These are phyloP conservation scores for Microctonus aethiopoides DNA, from an alignment of 2,888 invertebrate genomes.

Conservation along the genomic window DNA sequence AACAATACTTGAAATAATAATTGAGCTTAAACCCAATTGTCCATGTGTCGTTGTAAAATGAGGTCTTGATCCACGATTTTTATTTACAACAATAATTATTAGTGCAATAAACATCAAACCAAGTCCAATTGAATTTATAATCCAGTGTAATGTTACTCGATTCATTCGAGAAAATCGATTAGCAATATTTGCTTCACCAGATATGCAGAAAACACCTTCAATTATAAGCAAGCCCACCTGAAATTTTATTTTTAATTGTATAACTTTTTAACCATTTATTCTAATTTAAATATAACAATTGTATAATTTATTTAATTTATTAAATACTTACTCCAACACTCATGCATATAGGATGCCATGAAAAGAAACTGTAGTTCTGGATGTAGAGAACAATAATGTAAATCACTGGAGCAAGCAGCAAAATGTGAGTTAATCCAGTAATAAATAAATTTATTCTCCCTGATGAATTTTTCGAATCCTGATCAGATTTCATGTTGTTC, in stretches of 20 bases:
- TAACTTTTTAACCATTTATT: not conserved
- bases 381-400: slow-evolving; percentile 56
- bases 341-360: slow-evolving; percentile 64
- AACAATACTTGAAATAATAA: slow-evolving; percentile 47
- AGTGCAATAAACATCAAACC: slow-evolving; percentile 51
- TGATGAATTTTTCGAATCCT: slow-evolving; percentile 47
- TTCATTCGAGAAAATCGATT: slow-evolving; percentile 48
- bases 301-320: not conserved
- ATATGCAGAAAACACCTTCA: slow-evolving; percentile 59
- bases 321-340: slow-evolving; percentile 57
- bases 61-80: slow-evolving; percentile 37
- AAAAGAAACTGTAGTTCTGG: slow-evolving; percentile 50
- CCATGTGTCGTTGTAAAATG: slow-evolving; percentile 58
- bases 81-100: slow-evolving; percentile 54
- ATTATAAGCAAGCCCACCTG: slow-evolving; percentile 55
- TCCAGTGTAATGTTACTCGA: slow-evolving; percentile 60
- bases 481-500: slow-evolving; percentile 45
- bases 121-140: slow-evolving; percentile 54
- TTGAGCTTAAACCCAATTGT: slow-evolving; percentile 54
- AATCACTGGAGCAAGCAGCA: slow-evolving; percentile 56
- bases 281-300: not conserved
- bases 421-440: slow-evolving; percentile 54
- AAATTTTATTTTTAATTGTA: slow-evolving; percentile 7
- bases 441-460: slow-evolving; percentile 47
- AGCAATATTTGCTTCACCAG: slow-evolving; percentile 57